Base-by-base conservation (phyloP, 92 coral and sea anemone genomes). In the Scolanthus callimorphus region DNA sequence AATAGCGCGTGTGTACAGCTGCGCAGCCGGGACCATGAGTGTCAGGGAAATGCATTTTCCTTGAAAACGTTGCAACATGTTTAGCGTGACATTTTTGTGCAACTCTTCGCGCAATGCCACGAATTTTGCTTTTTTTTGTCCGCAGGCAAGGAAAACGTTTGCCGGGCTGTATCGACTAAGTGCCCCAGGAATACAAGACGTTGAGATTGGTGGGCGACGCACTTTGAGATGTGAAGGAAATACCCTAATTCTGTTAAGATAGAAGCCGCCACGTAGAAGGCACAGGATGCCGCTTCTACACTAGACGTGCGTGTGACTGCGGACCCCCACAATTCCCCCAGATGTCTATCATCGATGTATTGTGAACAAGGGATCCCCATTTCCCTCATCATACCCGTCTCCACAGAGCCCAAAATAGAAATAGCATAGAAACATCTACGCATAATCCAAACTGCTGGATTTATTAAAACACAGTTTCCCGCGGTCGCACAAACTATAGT, bases 21-120 rank as follows among this genome's bases (percentile, higher is more conserved):
- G 70, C 0, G 73, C 73, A n/a, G 80, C 65, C 17, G 73, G 80
- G 51, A 62, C 65, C 47, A 63, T 55, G 13, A 64, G 65, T 45
- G 71, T 45, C 1, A 73, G 64, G 38, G 73, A 73, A 17, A 63
- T 31, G 4, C 79, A 73, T 63, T 73, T 63, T 2, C 80, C 80
- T 20, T 62, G 57, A 13, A 73, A 46, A 24, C 59, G 62, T 31
- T 73, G 80, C 30, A 73, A 38, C 46, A 17, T 23, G 52, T 50
- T 29, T 0, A 70, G 45, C 3, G 78, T 45, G 20, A 62, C 63
- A n/a, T 24, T 20, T 22, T 71, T 44, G 57, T 25, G 50, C n/a
- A 71, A 39, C 11, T 62, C 70, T 39, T 60, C 78, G 0, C 63
- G 45, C 25, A 71, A 25, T 0, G 51, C 53, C 13, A 25, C 17